Evolutionary conservation across 1,140 invertebrate species (phyloP).

Genomic region (Ceratina calcarata): DNA sequence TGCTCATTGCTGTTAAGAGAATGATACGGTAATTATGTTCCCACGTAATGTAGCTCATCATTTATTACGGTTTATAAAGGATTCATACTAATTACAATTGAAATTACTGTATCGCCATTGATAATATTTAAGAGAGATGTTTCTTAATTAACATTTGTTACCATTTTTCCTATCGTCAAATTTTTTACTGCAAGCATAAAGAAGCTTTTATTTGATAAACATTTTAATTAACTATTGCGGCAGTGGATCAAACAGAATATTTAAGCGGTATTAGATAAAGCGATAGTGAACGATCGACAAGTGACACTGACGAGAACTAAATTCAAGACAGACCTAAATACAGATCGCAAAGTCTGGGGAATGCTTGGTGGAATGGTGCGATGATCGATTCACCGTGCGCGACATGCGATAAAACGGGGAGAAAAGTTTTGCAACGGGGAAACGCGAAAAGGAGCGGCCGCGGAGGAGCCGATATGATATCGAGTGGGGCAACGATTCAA

Average conservation of each 20-base stretch:
- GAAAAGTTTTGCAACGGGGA: constrained; percentile 16
- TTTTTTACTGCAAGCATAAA: neutral
- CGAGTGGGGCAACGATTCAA: constrained; percentile 34
- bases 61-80: too few relatives aligned
- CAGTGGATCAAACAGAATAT: neutral
- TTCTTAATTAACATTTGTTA: neutral
- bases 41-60: too few relatives aligned
- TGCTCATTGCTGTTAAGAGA: neutral
- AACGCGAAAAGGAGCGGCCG: constrained; percentile 18
- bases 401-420: constrained; percentile 26
- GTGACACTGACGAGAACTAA: neutral
- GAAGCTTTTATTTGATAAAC: neutral
- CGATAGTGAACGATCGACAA: neutral
- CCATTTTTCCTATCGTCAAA: too few relatives aligned
- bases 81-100: neutral
- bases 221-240: neutral
- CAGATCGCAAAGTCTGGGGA: constrained; percentile 10
- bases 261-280: neutral
- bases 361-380: constrained; percentile 23
- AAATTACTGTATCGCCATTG: neutral
- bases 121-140: too few relatives aligned
- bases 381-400: constrained; percentile 30
- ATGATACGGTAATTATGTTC: neutral
- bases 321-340: constrained; percentile 8
- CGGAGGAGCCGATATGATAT: constrained; percentile 36